Base-by-base conservation (phyloP, 2,113 vertebrate genomes). In the Solea solea region DNA sequence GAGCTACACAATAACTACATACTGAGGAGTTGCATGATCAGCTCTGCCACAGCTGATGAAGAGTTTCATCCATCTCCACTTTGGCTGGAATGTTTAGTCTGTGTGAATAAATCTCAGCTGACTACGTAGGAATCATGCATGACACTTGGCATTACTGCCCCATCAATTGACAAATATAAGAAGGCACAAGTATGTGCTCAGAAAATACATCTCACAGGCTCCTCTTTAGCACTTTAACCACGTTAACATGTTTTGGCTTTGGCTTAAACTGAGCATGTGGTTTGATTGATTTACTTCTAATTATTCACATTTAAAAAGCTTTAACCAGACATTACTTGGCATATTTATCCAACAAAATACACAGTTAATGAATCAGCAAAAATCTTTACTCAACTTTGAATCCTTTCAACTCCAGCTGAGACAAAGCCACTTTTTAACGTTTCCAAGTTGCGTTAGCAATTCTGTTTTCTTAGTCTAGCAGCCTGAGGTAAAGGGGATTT, bases 71-170 rank as follows among this genome's bases (percentile, higher is more conserved):
- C 52, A 57, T 52, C 74, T 72, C 55, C 39, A 2, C 58, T 69
- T 50, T 13, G 51, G 59, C 69, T 69, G 72, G 44, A 66, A 59
- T 69, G 48, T 74, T 78, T 74, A 57, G 13, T 61, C 54, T 25
- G 55, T 54, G 75, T 82, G 68, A 83, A 79, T 83, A 60, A 76
- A 86, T 68, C 55, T 86, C 72, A 83, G 69, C 68, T 83, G 72
- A 80, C 64, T 63, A 9, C 5, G 34, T 28, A 62, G 48, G 28
- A 70, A 65, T 75, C 41, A 54, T 25, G 63, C 50, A 66, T 42
- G 13, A 58, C 21, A 28, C 15, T 67, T 27, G 28, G 58, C 49
- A 13, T 46, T 16, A 28, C 9, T 41, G 21, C 15, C 25, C 34
- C 2, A 49, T 21, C 16, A 48, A 49, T 16, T 2, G 1, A 16